Base-by-base conservation (phyloP, 2,113 vertebrate genomes). In the Myotis yumanensis region DNA sequence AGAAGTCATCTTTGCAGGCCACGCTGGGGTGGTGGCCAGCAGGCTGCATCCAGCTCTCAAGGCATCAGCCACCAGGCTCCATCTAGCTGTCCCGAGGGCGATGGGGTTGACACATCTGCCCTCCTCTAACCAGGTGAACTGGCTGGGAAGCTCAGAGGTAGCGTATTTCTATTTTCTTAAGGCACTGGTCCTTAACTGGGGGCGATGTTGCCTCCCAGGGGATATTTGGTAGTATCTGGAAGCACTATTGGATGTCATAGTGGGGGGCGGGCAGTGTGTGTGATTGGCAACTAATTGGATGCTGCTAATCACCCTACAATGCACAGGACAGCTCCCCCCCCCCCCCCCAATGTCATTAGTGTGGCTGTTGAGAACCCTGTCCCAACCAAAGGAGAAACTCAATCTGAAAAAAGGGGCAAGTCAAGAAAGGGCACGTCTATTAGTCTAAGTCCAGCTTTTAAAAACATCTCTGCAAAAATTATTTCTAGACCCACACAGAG, bases 81-180 rank as follows among this genome's bases (percentile, higher is more conserved):
- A 46, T 17, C 82, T 5, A 17, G 54, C 30, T 5, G 30, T 52
- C 64, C 72, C 8, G 0, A 12, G 30, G 20, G 40, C 28, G 20
- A 4, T 9, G 30, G 37, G 52, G 17, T 25, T 1, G 20, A 35
- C 20, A 10, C 37, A 79, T 4, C 64, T 15, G 10, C 11, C 35
- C 16, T 2, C 20, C 15, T 4, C 15, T 20, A 6, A 3, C 32
- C 17, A 0, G 0, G 8, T 0, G 57, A 12, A 23, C 32, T 28
- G 23, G 37, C 62, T 9, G 35, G 93, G 79, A 35, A 64, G 37
- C 77, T 28, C 71, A 4, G 37, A 69, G 37, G 25, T 3, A 28
- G 30, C 3, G 0, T 28, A 22, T 32, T 48, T 81, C 15, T 20
- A 6, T 30, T 62, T 81, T 40, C 51, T 35, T 32, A 23, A n/a